phyloP scores from a whole-genome alignment of 1,140 invertebrate genomes.

The Musca domestica region DNA sequence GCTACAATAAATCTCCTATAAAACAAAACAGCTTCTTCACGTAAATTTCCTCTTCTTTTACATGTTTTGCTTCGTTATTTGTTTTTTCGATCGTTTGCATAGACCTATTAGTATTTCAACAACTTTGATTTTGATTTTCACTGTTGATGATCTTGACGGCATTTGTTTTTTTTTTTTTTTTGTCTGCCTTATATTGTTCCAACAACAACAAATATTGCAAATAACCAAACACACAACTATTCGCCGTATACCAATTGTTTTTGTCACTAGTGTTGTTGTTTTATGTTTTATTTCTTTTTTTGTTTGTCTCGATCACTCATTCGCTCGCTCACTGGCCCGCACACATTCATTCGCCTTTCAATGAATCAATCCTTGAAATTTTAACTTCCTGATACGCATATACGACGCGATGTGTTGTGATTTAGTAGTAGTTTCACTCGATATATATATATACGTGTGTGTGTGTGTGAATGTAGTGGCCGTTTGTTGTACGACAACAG shows the following conservation, averaged over 20 bases:
- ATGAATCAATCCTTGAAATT: constrained; percentile 54
- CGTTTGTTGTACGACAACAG: neutral
- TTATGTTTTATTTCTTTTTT: too few relatives aligned
- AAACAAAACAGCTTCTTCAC: neutral
- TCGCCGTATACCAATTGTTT: constrained; percentile 34
- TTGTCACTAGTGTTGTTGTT: constrained; percentile 31
- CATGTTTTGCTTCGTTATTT: neutral
- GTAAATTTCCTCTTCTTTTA: neutral
- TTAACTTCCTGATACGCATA: constrained; percentile 54
- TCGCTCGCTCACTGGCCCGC: neutral
- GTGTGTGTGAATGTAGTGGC: too few relatives aligned
- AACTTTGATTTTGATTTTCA: neutral
- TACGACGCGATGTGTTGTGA: constrained; percentile 22
- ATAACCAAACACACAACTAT: too few relatives aligned
- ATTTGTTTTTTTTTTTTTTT: constrained; percentile 30
- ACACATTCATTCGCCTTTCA: constrained; percentile 44
- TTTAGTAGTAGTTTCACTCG: constrained; percentile 18
- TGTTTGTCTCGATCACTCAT: constrained; percentile 23
- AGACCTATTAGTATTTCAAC: neutral
- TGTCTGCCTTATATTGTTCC: neutral
- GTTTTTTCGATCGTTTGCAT: neutral
- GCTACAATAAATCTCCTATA: constrained; percentile 1
- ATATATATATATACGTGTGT: neutral
- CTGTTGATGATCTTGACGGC: constrained; percentile 16
- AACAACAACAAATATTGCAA: too few relatives aligned